Evolutionary conservation across 2,113 vertebrate species (phyloP), one percentile per base, ranked within the genome.

Genomic region (Oplegnathus fasciatus): DNA sequence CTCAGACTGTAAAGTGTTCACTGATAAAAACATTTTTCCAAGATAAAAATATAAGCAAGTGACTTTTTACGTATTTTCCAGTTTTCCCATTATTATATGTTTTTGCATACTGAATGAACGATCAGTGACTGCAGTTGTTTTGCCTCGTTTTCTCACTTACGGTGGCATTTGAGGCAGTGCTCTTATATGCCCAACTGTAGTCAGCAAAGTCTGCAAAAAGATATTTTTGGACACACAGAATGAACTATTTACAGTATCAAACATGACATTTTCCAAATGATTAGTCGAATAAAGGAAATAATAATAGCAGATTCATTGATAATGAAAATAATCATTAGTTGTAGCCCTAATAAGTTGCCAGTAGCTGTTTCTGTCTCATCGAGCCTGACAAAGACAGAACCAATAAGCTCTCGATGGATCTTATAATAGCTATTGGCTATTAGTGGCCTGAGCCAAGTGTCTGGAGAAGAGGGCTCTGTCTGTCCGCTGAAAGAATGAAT

Each of bases 391-490:
- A 84, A 84, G 72, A 77, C 66, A 6, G 73, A 68, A 80, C 58
- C 75, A 73, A 87, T 72, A 81, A 73, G 80, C 34, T 66, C 83
- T 69, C 0, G 60, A 73, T 68, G 70, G 85, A 86, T 91, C 84
- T 84, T 84, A 48, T 85, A 79, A 91, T 87, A 88, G 92, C 90
- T 85, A 54, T 80, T 79, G 86, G 77, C 86, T 65, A 68, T 85
- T 52, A 78, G n/a, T 66, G 88, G 78, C 67, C 57, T 57, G 81
- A 78, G 89, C 86, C 80, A 70, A 92, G 86, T 65, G 89, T 86
- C 87, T 88, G 76, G 30, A 90, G 92, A 93, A 93, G 94, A 93
- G 85, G 74, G 72, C 91, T 89, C 93, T 91, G 90, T 93, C 58
- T 91, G 89, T 92, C 85, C 34, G 18, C 6, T 73, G 60, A 85